Evolutionary conservation across 2,888 invertebrate species (phyloP), one percentile per base, ranked within the genome.

Genomic region (Eilema griseolum): DNA sequence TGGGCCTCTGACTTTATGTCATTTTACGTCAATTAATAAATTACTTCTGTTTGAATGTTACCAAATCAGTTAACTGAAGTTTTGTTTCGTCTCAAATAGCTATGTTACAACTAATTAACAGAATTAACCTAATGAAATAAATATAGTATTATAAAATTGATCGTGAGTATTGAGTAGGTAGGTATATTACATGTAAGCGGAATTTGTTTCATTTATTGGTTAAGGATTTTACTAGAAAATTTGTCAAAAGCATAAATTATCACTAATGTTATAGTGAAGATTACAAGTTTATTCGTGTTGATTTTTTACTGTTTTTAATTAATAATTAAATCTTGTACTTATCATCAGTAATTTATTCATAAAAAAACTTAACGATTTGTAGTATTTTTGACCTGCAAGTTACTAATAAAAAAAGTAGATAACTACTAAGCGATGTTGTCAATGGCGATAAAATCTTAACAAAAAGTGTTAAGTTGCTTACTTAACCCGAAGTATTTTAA

Each of bases 401-500:
- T 46, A 46, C 46, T 20, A 20, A 52, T 10, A 52, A 52, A 52
- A 52, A n/a, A 52, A 52, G n/a, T 8, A n/a, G 2, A 20, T n/a
- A 62, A 24, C 2, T 14, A 61, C 14, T 37, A 24, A 62, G 37
- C 16, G 24, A 41, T 62, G 26, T 59, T 14, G 28, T 16, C 5
- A 20, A 20, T 26, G 24, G 8, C 24, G 37, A 63, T 16, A 61
- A 26, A 20, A 12, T 52, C 23, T 28, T 63, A 26, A 63, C 14
- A 57, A 63, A 63, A 57, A 33, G 8, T 57, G 37, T 23, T 57
- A 28, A 71, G 33, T 59, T 57, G 66, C 33, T 46, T 31, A 78
- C 73, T 56, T 73, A 76, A 69, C 72, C 68, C 37, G 10, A 76
- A 78, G 72, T 70, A 71, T 73, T 67, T 71, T 62, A 65, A 81